Evolutionary conservation across 1,140 invertebrate species (phyloP).

Genomic region (Atopsyche davidsoni): DNA sequence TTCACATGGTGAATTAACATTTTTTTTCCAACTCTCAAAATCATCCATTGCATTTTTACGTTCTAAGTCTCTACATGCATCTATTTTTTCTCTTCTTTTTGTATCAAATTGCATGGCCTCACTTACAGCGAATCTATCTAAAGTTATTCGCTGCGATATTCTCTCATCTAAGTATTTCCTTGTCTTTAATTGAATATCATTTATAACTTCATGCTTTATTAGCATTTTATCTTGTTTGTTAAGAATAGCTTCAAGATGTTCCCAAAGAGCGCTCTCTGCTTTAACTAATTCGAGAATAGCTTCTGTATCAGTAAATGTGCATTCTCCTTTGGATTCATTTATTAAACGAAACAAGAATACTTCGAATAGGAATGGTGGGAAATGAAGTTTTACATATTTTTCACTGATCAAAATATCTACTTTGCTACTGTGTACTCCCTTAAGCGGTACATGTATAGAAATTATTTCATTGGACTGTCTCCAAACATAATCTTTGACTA

Average conservation of each 20-base stretch:
- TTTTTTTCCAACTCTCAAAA: constrained; percentile 57
- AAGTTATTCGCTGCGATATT: constrained; percentile 40
- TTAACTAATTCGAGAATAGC: constrained; percentile 59
- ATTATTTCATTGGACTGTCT: constrained; percentile 53
- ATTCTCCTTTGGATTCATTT: constrained; percentile 51
- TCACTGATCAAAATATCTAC: constrained; percentile 58
- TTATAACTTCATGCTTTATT: constrained; percentile 47
- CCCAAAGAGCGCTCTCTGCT: constrained; percentile 50
- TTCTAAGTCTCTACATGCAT: constrained; percentile 50
- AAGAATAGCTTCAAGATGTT: constrained; percentile 45
- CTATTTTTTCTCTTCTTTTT: constrained; percentile 49
- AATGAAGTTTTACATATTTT: constrained; percentile 61
- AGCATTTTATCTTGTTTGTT: constrained; percentile 51
- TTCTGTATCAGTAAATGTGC: constrained; percentile 48
- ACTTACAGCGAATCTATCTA: constrained; percentile 51
- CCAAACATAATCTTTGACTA: constrained; percentile 65
- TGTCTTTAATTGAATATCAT: constrained; percentile 48
- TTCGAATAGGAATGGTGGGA: constrained; percentile 61
- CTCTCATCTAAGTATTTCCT: constrained; percentile 49
- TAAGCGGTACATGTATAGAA: constrained; percentile 53
- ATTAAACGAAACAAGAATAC: constrained; percentile 54
- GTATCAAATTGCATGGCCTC: constrained; percentile 57
- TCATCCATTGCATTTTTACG: constrained; percentile 58
- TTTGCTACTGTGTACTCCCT: constrained; percentile 45
- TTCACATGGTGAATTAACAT: constrained; percentile 11